Conservation (phyloP, 1,140 invertebrate genomes). For the Lordiphosa collinella region DNA sequence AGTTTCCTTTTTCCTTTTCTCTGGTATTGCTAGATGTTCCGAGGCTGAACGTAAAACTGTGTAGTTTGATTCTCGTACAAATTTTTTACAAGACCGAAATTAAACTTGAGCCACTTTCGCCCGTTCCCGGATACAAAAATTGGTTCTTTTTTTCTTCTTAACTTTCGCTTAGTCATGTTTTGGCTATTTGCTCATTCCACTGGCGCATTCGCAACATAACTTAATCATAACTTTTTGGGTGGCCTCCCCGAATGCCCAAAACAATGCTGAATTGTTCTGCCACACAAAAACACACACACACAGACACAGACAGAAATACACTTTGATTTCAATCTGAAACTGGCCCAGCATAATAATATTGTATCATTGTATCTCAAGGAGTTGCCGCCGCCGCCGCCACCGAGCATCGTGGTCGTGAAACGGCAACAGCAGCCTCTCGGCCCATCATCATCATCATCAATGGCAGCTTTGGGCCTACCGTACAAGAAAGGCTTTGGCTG, state of each 20-base stretch:
- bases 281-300: slow-evolving; percentile 25
- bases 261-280: slow-evolving; percentile 72
- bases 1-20: no score
- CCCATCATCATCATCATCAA: slow-evolving; percentile 72
- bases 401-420: slow-evolving; percentile 36
- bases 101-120: no score
- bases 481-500: slow-evolving; percentile 32
- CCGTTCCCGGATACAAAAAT: no score
- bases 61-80: no score
- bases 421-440: slow-evolving; percentile 18
- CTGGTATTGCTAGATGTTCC: no score
- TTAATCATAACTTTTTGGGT: slow-evolving; percentile 79
- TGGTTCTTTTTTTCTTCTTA: background rate
- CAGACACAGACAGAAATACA: slow-evolving; percentile 22
- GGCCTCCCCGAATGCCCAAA: slow-evolving; percentile 62
- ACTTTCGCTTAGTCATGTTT: slow-evolving; percentile 59
- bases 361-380: slow-evolving; percentile 76
- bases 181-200: slow-evolving; percentile 57
- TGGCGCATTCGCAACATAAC: slow-evolving; percentile 48
- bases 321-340: slow-evolving; percentile 74
- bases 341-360: slow-evolving; percentile 73
- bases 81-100: no score
- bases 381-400: slow-evolving; percentile 47
- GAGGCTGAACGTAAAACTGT: no score
- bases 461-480: slow-evolving; percentile 70